Conservation (phyloP, 2,113 vertebrate genomes). For the Lichenostomus cassidix region DNA sequence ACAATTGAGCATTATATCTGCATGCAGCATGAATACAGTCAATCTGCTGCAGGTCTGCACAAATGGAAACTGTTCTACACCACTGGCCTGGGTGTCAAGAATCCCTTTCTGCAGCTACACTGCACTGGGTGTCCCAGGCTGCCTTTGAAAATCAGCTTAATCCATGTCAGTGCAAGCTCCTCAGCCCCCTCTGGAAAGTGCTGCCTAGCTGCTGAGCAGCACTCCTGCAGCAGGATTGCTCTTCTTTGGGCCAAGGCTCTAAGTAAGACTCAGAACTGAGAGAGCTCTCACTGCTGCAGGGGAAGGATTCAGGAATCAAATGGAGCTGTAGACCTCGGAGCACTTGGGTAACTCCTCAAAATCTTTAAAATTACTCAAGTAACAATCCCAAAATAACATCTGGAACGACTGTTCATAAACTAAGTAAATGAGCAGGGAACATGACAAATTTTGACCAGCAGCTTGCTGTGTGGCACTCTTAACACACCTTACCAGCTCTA, state of each 20-base stretch:
- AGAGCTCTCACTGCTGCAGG: background rate
- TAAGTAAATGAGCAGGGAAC: background rate
- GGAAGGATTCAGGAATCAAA: background rate
- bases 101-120: background rate
- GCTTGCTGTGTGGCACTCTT: background rate
- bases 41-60: background rate
- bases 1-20: background rate
- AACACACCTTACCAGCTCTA: background rate
- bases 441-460: background rate
- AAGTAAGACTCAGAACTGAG: background rate
- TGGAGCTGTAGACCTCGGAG: fast-evolving
- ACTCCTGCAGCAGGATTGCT: background rate
- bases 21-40: background rate
- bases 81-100: background rate
- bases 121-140: background rate
- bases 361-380: background rate
- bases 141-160: background rate
- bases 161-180: background rate
- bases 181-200: background rate
- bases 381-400: background rate
- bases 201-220: background rate
- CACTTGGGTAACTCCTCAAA: background rate
- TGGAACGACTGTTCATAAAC: background rate
- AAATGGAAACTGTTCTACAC: background rate
- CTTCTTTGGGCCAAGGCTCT: background rate